phyloP scores from a whole-genome alignment of 2,797 vertebrate genomes.

The Hephaestus fuliginosus region DNA sequence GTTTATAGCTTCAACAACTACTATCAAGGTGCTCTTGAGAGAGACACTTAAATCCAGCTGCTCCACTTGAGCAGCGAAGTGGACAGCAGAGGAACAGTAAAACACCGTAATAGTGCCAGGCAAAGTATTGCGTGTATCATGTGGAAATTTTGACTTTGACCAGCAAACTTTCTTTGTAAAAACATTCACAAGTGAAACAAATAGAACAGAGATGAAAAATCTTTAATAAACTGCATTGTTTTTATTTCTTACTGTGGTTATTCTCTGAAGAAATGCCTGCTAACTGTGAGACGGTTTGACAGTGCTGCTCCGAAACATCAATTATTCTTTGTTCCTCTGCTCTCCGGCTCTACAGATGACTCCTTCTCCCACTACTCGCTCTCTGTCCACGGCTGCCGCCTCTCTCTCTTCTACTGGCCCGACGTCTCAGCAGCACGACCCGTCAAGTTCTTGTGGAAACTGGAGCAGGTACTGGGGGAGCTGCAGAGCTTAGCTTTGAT shows the following conservation, averaged over 20 bases:
- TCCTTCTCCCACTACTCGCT: conserved; percentile 97
- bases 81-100: conserved; percentile 43
- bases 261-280: conserved; percentile 10
- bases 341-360: conserved; percentile 86
- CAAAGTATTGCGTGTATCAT: conserved; percentile 28
- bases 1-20: conserved; percentile 44
- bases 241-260: conserved; percentile 2
- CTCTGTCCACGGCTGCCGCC: conserved; percentile 95
- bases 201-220: conserved; percentile 22
- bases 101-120: conserved; percentile 31
- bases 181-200: not conserved
- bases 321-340: conserved; percentile 33
- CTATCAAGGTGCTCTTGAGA: conserved; percentile 66
- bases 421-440: conserved; percentile 93
- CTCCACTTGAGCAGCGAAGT: conserved; percentile 55
- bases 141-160: conserved; percentile 34
- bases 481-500: conserved; percentile 40
- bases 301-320: conserved; percentile 17
- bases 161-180: conserved; percentile 8
- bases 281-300: conserved; percentile 22
- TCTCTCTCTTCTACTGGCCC: conserved; percentile 98
- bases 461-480: conserved; percentile 92
- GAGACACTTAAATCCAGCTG: conserved; percentile 50
- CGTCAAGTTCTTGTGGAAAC: conserved; percentile 98
- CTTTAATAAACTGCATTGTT: not conserved